Percentiles rank a stretch among this genome's conserved stretches.
Evolutionary conservation across 1,140 invertebrate species (phyloP).

Genomic region (Lethocerus indicus): DNA sequence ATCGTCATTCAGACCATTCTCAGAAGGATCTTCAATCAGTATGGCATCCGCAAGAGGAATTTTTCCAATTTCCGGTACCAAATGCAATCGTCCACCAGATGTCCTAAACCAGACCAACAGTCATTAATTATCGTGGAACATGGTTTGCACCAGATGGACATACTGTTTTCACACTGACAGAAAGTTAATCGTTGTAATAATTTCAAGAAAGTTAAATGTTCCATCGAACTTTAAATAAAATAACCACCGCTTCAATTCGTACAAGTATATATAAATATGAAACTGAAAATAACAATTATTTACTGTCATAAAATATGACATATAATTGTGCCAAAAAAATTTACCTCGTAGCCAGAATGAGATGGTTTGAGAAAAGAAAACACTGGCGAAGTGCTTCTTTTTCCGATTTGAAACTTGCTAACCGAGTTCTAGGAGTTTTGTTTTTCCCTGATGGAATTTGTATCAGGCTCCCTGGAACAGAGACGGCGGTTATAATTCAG

Average conservation of each 20-base stretch:
- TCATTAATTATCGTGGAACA: too few species aligned
- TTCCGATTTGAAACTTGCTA: slow-evolving; percentile 46
- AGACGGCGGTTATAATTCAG: too few species aligned
- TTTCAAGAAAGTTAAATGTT: too few species aligned
- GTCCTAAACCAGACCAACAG: slow-evolving; percentile 28
- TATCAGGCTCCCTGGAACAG: slow-evolving; percentile 40
- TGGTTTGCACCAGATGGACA: too few species aligned
- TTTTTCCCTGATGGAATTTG: slow-evolving; percentile 47
- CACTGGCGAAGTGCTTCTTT: slow-evolving; percentile 62
- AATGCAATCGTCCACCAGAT: slow-evolving; percentile 68
- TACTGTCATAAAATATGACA: too few species aligned
- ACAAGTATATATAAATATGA: too few species aligned
- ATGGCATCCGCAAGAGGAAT: slow-evolving; percentile 69
- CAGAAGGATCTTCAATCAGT: slow-evolving; percentile 62
- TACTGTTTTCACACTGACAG: too few species aligned
- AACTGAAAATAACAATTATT: too few species aligned
- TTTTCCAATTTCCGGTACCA: slow-evolving; percentile 65
- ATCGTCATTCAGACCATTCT: slow-evolving; percentile 37
- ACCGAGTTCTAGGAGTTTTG: slow-evolving; percentile 34
- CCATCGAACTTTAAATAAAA: too few species aligned
- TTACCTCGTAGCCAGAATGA: slow-evolving; percentile 58
- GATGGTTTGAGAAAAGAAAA: slow-evolving; percentile 77
- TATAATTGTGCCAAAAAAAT: too few species aligned
- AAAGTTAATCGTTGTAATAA: too few species aligned
- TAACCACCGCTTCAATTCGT: too few species aligned